A percentile compares a stretch with the other conserved stretches of the same genome.
Evolutionary conservation across 2,888 invertebrate genomes (phyloP).

Genomic region (Melitaea athalia): DNA sequence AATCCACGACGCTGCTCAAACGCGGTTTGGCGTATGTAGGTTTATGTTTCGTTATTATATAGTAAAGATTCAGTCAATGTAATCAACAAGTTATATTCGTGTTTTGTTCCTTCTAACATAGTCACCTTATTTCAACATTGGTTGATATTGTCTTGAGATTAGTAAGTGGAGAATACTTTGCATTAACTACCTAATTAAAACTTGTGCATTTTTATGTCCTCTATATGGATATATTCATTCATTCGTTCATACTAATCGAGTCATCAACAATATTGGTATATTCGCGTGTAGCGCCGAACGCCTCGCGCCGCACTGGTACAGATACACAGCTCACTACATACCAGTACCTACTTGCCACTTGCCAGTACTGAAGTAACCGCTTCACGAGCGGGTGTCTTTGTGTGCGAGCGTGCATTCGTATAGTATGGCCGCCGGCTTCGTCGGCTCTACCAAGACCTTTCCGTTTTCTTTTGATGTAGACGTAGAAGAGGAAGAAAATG

Average conservation of each 20-base stretch:
- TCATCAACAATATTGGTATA: not conserved
- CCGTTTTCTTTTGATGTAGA: constrained; percentile 78
- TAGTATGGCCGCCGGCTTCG: constrained; percentile 70
- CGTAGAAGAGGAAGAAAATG: constrained; percentile 66
- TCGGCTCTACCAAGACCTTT: constrained; percentile 76
- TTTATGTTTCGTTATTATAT: too few species aligned
- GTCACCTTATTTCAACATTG: too few species aligned
- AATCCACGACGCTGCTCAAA: too few species aligned
- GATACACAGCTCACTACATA: not conserved
- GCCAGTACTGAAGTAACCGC: constrained; percentile 15
- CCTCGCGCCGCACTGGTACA: constrained; percentile 16
- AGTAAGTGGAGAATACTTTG: not conserved
- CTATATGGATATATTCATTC: not conserved
- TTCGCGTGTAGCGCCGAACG: constrained; percentile 11
- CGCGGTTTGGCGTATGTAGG: too few species aligned
- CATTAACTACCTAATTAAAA: not conserved
- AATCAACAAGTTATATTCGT: too few species aligned
- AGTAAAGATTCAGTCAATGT: too few species aligned
- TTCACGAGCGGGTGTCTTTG: constrained; percentile 25
- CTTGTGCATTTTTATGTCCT: not conserved
- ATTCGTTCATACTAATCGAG: not conserved
- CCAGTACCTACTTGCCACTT: too few species aligned
- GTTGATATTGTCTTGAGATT: too few species aligned
- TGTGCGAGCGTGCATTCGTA: not conserved
- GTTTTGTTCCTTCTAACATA: too few species aligned